These are phyloP conservation scores for Meloidogyne exigua DNA, from an alignment of 1,140 invertebrate species.

Conservation along the genomic window DNA sequence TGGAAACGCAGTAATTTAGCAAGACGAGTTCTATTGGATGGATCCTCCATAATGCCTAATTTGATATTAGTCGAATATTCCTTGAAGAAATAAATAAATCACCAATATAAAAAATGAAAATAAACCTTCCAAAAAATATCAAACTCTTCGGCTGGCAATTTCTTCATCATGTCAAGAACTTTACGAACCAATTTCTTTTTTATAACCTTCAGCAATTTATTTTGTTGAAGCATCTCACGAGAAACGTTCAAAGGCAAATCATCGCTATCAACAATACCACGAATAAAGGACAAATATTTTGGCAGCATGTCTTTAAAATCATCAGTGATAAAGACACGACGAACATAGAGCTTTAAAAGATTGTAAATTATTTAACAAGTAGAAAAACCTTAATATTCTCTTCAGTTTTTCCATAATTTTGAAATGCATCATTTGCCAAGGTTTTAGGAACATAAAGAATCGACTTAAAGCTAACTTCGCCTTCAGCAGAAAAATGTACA, in stretches of 20 bases:
- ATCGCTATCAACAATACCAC: slow-evolving; percentile 97
- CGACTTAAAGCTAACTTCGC: slow-evolving; percentile 96
- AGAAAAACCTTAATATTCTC: slow-evolving; percentile 83
- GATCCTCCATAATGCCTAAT: slow-evolving; percentile 94
- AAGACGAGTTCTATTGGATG: slow-evolving; percentile 86
- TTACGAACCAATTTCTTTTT: slow-evolving; percentile 98
- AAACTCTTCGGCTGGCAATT: slow-evolving; percentile 85
- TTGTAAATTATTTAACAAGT: too few species aligned
- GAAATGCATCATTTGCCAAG: slow-evolving; percentile 87
- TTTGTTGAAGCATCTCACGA: slow-evolving; percentile 90
- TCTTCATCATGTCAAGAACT: slow-evolving; percentile 89
- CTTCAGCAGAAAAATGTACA: slow-evolving; percentile 95
- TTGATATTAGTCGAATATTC: slow-evolving; percentile 98
- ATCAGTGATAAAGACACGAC: slow-evolving; percentile 97
- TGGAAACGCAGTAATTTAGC: slow-evolving; percentile 90
- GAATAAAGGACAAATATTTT: slow-evolving; percentile 89
- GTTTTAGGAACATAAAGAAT: slow-evolving; percentile 85
- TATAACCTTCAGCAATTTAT: slow-evolving; percentile 97
- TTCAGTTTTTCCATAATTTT: slow-evolving; percentile 85
- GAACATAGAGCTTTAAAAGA: slow-evolving; percentile 76
- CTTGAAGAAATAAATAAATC: slow-evolving; percentile 20
- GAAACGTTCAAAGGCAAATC: slow-evolving; percentile 97
- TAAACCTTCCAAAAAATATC: slow-evolving; percentile 87
- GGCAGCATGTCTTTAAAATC: slow-evolving; percentile 99
- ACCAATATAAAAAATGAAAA: too few species aligned